Evolutionary conservation across 2,113 vertebrate genomes (phyloP).

Genomic region (Sprattus sprattus): DNA sequence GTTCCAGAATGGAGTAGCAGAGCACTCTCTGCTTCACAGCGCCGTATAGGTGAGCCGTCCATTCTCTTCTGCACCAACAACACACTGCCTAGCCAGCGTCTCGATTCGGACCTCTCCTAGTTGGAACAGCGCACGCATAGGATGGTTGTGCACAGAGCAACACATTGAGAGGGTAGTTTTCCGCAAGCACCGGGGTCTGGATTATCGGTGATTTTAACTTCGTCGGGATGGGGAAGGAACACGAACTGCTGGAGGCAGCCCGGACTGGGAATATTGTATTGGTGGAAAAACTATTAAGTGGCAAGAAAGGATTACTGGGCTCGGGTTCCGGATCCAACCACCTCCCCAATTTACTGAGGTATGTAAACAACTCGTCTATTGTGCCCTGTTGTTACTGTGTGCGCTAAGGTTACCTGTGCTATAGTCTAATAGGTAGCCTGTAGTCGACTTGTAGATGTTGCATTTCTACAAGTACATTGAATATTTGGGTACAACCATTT

Average conservation of each 20-base stretch:
- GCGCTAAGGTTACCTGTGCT: neutral
- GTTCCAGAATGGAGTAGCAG: constrained; percentile 37
- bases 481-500: neutral
- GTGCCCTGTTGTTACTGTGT: neutral
- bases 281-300: constrained; percentile 96
- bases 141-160: constrained; percentile 17
- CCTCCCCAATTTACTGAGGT: constrained; percentile 92
- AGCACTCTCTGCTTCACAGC: constrained; percentile 7
- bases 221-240: constrained; percentile 93
- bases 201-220: constrained; percentile 58
- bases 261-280: constrained; percentile 93
- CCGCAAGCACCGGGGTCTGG: constrained; percentile 25
- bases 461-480: neutral
- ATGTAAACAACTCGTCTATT: constrained; percentile 55
- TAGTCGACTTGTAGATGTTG: neutral
- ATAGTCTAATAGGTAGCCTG: neutral
- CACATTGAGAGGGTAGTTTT: neutral
- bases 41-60: neutral
- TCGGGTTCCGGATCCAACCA: constrained; percentile 90
- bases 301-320: constrained; percentile 92
- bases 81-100: constrained; percentile 27
- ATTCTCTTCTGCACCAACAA: constrained; percentile 50
- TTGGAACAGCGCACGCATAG: constrained; percentile 35
- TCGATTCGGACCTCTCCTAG: neutral
- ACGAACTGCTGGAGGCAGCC: constrained; percentile 95